phyloP scores from a whole-genome alignment of 2,888 invertebrate genomes.

The Drosophila neotestacea region DNA sequence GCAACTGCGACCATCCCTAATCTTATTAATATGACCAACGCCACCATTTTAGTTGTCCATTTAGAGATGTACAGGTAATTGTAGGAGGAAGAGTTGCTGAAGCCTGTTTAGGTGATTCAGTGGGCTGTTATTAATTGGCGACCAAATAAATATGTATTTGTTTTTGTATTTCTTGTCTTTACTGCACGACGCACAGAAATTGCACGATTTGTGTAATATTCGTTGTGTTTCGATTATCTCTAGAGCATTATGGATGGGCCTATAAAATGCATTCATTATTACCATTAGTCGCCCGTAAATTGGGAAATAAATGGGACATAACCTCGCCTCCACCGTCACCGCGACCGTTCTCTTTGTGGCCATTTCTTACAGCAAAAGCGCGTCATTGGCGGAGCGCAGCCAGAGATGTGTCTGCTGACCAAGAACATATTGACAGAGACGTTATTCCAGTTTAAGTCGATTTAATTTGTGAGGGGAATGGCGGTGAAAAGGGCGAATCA shows the following conservation, averaged over 20 bases:
- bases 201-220: slow-evolving; percentile 59
- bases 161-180: slow-evolving; percentile 17
- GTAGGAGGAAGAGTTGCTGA: not conserved
- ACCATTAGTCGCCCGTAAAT: slow-evolving; percentile 82
- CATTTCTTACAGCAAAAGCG: slow-evolving; percentile 39
- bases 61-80: too few relatives aligned
- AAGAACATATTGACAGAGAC: slow-evolving; percentile 61
- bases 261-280: slow-evolving; percentile 83
- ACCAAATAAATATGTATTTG: slow-evolving; percentile 45
- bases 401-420: slow-evolving; percentile 36
- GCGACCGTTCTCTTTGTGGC: slow-evolving; percentile 12
- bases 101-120: slow-evolving; percentile 9
- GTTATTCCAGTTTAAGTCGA: slow-evolving; percentile 81
- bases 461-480: slow-evolving; percentile 29
- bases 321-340: slow-evolving; percentile 27
- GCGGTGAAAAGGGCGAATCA: slow-evolving; percentile 14
- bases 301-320: slow-evolving; percentile 78
- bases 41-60: not conserved
- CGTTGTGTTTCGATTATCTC: slow-evolving; percentile 59
- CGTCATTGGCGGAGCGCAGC: slow-evolving; percentile 50
- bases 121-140: slow-evolving; percentile 19
- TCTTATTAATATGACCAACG: slow-evolving; percentile 18
- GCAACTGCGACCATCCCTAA: slow-evolving; percentile 19
- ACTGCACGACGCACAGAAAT: slow-evolving; percentile 42
- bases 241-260: slow-evolving; percentile 74